Evolutionary conservation across 1,140 invertebrate genomes (phyloP).

Genomic region (Penaeus japonicus): DNA sequence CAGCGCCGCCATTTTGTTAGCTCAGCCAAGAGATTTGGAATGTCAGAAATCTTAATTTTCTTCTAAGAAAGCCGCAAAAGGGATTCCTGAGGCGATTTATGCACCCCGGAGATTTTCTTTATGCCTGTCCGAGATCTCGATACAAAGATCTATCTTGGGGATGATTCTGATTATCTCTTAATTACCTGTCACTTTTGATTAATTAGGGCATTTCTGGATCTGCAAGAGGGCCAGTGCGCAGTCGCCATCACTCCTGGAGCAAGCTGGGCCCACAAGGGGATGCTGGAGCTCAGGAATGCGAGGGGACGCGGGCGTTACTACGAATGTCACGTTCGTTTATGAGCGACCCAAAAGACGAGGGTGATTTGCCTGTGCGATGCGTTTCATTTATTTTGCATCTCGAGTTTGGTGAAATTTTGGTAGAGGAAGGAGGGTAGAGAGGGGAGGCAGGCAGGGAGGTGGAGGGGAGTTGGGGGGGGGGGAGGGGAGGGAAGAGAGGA

Average conservation of each 20-base stretch:
- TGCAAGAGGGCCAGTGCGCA: conserved; percentile 40
- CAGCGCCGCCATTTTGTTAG: conserved; percentile 52
- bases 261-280: not conserved
- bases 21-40: conserved; percentile 53
- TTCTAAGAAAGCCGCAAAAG: conserved; percentile 25
- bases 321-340: not conserved
- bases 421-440: not conserved
- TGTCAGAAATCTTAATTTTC: conserved; percentile 55
- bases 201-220: conserved; percentile 53
- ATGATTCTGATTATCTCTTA: conserved; percentile 45
- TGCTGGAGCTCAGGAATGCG: no score
- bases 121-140: no score
- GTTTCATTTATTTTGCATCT: no score
- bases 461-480: not conserved
- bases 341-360: not conserved
- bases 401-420: not conserved
- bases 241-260: conserved; percentile 7
- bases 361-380: not conserved
- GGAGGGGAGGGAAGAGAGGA: not conserved
- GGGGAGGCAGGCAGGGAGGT: not conserved
- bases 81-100: not conserved
- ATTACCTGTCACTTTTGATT: conserved; percentile 56
- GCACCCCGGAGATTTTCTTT: no score
- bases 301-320: no score
- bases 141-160: conserved; percentile 34